phyloP scores from a whole-genome alignment of 2,113 vertebrate genomes.

The Lepisosteus osseus region DNA sequence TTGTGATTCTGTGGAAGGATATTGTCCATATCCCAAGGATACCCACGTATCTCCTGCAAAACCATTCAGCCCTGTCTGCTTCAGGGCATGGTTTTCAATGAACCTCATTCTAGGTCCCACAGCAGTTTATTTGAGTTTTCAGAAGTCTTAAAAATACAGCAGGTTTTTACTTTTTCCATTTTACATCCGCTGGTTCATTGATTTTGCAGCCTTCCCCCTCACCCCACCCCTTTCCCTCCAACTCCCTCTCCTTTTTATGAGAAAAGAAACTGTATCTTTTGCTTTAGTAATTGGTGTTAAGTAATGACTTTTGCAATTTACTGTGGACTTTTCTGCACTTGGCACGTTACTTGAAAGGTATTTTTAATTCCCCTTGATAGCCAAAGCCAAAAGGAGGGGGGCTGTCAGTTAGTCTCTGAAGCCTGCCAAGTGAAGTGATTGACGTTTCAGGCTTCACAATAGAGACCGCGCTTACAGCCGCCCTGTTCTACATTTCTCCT shows the following conservation, averaged over 20 bases:
- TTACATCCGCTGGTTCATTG: too few species aligned
- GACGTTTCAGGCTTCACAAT: constrained; percentile 80
- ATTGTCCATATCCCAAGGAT: constrained; percentile 15
- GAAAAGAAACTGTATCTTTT: constrained; percentile 62
- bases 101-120: constrained; percentile 33
- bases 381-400: constrained; percentile 71
- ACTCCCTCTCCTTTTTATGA: constrained; percentile 42
- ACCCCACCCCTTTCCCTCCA: constrained; percentile 35
- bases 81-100: constrained; percentile 61
- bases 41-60: constrained; percentile 44
- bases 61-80: constrained; percentile 67
- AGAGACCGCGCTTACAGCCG: constrained; percentile 72
- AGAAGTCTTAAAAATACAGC: not conserved
- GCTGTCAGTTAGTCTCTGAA: constrained; percentile 75
- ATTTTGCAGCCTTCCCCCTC: not conserved
- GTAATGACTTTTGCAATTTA: constrained; percentile 94
- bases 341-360: constrained; percentile 52
- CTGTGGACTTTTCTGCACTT: constrained; percentile 76
- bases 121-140: constrained; percentile 17
- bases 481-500: constrained; percentile 65
- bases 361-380: constrained; percentile 81
- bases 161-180: not conserved
- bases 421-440: constrained; percentile 82
- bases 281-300: constrained; percentile 89
- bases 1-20: constrained; percentile 34